phyloP scores from a whole-genome alignment of 2,888 invertebrate species.

The Chloroclysta siterata region DNA sequence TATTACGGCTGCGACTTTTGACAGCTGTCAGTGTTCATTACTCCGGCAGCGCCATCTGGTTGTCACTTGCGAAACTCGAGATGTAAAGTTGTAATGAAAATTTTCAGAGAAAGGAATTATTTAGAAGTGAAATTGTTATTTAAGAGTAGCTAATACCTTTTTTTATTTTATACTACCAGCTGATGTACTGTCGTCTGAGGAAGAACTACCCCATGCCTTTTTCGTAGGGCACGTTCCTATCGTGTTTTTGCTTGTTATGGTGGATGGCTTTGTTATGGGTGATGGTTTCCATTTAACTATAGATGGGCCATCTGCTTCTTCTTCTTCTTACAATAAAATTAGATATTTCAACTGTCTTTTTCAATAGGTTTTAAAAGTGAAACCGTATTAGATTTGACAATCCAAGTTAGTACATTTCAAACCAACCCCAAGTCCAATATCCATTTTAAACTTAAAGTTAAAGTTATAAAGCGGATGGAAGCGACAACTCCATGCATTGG shows the following conservation, averaged over 20 bases:
- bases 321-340: too few relatives aligned
- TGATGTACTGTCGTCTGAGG: too few relatives aligned
- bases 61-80: background rate
- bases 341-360: background rate
- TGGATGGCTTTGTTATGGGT: too few relatives aligned
- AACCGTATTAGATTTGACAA: background rate
- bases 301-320: too few relatives aligned
- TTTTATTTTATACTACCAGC: too few relatives aligned
- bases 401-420: background rate
- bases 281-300: too few relatives aligned
- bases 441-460: constrained; percentile 43
- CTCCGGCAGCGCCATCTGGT: background rate
- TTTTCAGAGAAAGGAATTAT: background rate
- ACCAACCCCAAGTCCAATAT: constrained; percentile 30
- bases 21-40: constrained; percentile 1
- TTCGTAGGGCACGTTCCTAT: too few relatives aligned
- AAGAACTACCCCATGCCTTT: too few relatives aligned
- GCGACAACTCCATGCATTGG: constrained; percentile 40
- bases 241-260: too few relatives aligned
- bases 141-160: too few relatives aligned
- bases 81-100: background rate
- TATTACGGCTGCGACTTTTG: background rate
- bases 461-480: constrained; percentile 36
- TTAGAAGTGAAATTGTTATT: background rate
- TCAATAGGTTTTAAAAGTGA: background rate